A percentile compares a stretch with the other conserved stretches of the same genome.
phyloP scores from a whole-genome alignment of 2,888 invertebrate species.

The Microctonus brassicae region DNA sequence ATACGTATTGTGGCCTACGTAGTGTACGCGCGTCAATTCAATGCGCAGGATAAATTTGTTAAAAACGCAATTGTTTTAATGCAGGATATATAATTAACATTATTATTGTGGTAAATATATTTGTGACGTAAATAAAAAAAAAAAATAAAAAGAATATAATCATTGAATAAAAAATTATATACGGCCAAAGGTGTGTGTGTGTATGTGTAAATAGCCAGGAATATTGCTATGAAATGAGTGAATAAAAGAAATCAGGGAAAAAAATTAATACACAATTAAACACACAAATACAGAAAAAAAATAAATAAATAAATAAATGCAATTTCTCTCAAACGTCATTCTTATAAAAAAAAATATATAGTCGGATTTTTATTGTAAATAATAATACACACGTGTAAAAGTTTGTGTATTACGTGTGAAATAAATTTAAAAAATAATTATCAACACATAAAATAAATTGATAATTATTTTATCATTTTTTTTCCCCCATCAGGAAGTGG shows the following conservation, averaged over 20 bases:
- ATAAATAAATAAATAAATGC: background rate
- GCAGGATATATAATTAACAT: background rate
- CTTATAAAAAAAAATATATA: too few species aligned
- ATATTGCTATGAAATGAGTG: background rate
- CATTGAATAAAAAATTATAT: background rate
- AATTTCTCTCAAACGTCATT: too few species aligned
- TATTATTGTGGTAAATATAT: background rate
- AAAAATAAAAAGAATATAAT: background rate
- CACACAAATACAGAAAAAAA: background rate
- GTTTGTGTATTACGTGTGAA: too few species aligned
- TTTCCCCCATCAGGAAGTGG: background rate
- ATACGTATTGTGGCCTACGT: background rate
- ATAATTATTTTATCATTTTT: background rate
- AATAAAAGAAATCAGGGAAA: background rate
- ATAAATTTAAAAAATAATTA: background rate
- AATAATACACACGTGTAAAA: background rate
- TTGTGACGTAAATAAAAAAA: background rate
- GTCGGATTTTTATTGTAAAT: background rate
- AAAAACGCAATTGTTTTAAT: background rate
- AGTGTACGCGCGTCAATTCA: conserved; percentile 1
- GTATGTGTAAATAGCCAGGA: too few species aligned
- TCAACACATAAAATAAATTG: background rate
- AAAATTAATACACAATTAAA: background rate
- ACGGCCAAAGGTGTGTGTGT: background rate
- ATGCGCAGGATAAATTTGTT: background rate